Base-by-base conservation (phyloP, 2,113 vertebrate genomes). In the Neolamprologus variostigma region DNA sequence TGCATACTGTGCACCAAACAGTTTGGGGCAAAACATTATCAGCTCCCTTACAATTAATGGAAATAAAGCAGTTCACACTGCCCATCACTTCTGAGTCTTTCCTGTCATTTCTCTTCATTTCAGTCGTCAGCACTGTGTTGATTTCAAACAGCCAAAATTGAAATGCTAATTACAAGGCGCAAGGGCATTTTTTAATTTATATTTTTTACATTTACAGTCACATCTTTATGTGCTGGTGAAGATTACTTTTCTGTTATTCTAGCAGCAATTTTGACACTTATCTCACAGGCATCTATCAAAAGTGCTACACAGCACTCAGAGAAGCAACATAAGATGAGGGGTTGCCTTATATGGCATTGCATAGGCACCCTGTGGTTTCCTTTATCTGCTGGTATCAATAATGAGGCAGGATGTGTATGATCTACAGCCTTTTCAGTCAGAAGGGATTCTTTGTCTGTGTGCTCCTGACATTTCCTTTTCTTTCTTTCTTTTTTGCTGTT, bases 21-120 rank as follows among this genome's bases (percentile, higher is more conserved):
- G 81, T 89, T 90, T 81, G 50, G 42, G 61, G 35, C 40, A n/a
- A 85, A 83, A 82, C 28, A 79, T 51, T 9, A 59, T 89, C 54
- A 82, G 14, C 42, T 81, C 61, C 71, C n/a, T 63, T 33, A 68
- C 16, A 23, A 51, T 86, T 35, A 84, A 83, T 84, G 57, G 73
- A 87, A 90, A 90, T 88, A 88, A 91, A 92, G 54, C 47, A 5
- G 28, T 50, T 83, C 9, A 59, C 35, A 59, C 61, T 73, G 4
- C 59, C 26, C 17, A n/a, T 79, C n/a, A 83, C 28, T 11, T 82
- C 57, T 21, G 6, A 63, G 19, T 35, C 6, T 54, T 80, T 82
- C 28, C 31, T 83, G 14, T 85, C 35, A 31, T 55, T 57, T 80
- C 35, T 19, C 47, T 80, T 26, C 66, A 68, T 73, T 59, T 87